Base-by-base conservation (phyloP, 2,113 vertebrate genomes). In the Terrapene triunguis region DNA sequence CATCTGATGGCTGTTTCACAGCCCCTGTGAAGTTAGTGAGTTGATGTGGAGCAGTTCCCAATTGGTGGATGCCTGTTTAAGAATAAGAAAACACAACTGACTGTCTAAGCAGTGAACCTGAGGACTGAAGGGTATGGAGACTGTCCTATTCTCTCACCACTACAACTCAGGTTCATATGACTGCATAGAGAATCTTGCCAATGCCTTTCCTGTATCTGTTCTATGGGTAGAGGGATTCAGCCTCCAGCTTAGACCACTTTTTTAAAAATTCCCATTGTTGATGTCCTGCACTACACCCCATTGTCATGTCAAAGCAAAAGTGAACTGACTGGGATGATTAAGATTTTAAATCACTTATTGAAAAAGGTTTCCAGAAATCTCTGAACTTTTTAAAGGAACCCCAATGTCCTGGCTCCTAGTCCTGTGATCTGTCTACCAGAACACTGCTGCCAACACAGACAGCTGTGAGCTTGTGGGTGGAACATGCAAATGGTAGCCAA, bases 241-340 rank as follows among this genome's bases (percentile, higher is more conserved):
- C 96, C 94, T 96, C 89, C 95, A 96, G 96, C 95, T 83, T 84
- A 95, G 92, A 96, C 97, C 95, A 97, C 95, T 95, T 96, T 96
- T 97, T 94, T 93, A 96, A 81, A 97, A 97, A 97, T 94, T 97
- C 91, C 81, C 95, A 92, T 93, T 97, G 93, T 93, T 96, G 96
- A 76, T 97, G 96, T 95, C 96, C 95, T 96, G 93, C 82, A 91
- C 95, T 97, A 94, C 95, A 95, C 96, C 97, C 96, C 96, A 97
- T 97, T 97, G 96, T 97, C 95, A 92, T 92, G 96, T 96, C 94
- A 97, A 97, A 96, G 94, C 95, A 94, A 96, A 96, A 96, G 94
- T 59, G 93, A 96, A 90, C 89, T 96, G 96, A 93, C 89, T 94
- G 92, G 91, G 89, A 96, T 96, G 95, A 96, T 96, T 93, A 96